Evolutionary conservation across 2,888 invertebrate species (phyloP).

Genomic region (Cheilosia grossa): DNA sequence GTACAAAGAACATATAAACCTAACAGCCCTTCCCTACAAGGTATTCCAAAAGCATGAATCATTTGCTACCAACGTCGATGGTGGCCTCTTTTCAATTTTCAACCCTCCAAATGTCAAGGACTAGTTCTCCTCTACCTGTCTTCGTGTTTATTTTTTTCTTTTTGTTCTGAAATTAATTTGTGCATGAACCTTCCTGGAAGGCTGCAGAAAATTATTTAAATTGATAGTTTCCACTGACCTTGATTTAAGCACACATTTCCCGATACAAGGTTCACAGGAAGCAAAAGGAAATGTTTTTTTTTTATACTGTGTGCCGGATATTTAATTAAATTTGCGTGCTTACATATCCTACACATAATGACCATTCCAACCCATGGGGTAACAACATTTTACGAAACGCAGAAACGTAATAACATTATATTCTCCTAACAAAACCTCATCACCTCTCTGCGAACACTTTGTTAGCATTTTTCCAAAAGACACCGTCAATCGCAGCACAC

Average conservation of each 20-base stretch:
- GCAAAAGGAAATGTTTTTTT: not conserved
- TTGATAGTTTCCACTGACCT: not conserved
- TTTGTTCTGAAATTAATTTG: not conserved
- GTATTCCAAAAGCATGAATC: no score
- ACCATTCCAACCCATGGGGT: not conserved
- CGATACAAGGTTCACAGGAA: not conserved
- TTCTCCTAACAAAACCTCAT: conserved; percentile 5
- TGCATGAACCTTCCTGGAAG: no score
- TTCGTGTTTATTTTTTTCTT: not conserved
- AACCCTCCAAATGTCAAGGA: not conserved
- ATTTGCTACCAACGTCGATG: no score
- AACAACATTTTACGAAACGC: not conserved
- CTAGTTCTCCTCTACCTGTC: not conserved
- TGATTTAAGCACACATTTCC: not conserved
- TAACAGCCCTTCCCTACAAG: no score
- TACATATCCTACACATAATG: not conserved
- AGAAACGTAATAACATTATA: not conserved
- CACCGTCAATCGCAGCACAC: conserved; percentile 32
- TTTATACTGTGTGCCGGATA: not conserved
- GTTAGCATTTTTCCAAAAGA: conserved; percentile 4
- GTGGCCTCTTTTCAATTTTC: not conserved
- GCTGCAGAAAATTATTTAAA: not conserved
- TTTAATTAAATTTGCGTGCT: not conserved
- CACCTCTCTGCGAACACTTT: not conserved
- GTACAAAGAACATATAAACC: no score